phyloP scores from a whole-genome alignment of 2,113 vertebrate species.

The Ahaetulla prasina region DNA sequence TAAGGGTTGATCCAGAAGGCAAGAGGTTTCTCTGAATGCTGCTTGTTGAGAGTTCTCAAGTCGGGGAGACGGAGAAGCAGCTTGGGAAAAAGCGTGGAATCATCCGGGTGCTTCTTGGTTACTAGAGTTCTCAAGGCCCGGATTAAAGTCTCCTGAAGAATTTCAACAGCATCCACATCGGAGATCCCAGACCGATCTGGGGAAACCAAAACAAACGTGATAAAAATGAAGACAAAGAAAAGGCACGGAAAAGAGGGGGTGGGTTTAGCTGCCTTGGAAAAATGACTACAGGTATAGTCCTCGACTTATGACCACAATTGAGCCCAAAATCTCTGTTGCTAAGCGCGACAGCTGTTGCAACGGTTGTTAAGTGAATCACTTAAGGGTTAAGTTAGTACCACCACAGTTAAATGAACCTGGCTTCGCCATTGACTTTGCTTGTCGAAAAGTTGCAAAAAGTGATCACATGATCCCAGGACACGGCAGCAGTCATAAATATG shows the following conservation, averaged over 20 bases:
- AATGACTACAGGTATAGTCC: background rate
- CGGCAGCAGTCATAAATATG: too few species aligned
- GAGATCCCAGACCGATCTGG: conserved; percentile 82
- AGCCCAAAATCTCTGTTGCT: too few species aligned
- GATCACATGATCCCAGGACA: too few species aligned
- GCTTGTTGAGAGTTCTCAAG: conserved; percentile 85
- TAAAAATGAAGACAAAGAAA: background rate
- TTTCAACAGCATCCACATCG: conserved; percentile 77
- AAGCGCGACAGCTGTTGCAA: too few species aligned
- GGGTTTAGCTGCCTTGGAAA: background rate
- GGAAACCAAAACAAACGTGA: conserved; percentile 27
- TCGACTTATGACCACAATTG: too few species aligned
- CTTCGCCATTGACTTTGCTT: too few species aligned
- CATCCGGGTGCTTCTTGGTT: conserved; percentile 69
- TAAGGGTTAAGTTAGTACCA: too few species aligned
- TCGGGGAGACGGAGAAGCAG: conserved; percentile 84
- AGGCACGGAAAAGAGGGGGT: background rate
- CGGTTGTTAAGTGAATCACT: too few species aligned
- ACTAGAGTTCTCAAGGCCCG: conserved; percentile 76
- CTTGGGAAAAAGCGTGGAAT: conserved; percentile 83
- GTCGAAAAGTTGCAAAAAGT: too few species aligned
- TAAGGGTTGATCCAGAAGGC: conserved; percentile 82
- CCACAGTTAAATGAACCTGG: too few species aligned
- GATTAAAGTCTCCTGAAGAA: conserved; percentile 84
- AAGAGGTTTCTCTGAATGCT: conserved; percentile 87